Evolutionary conservation across 1,140 invertebrate genomes (phyloP).

Genomic region (Glomeris maerens): DNA sequence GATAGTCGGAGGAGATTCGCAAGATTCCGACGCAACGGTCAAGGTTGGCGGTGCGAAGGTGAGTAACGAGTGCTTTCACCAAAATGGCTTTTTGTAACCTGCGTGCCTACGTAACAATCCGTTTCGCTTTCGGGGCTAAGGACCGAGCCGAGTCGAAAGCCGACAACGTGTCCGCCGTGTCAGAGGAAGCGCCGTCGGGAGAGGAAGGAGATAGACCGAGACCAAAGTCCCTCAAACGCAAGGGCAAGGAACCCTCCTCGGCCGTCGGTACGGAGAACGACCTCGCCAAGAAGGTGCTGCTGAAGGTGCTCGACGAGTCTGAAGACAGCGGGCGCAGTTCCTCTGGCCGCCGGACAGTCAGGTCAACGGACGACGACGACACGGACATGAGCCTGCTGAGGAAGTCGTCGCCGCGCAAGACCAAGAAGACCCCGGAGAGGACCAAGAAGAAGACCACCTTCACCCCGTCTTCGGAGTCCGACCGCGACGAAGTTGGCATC

Average conservation of each 20-base stretch:
- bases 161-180: no score
- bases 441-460: background rate
- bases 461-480: background rate
- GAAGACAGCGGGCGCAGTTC: background rate
- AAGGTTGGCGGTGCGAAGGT: no score
- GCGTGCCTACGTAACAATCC: no score
- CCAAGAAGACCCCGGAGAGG: background rate
- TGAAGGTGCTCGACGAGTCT: background rate
- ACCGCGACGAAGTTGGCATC: background rate
- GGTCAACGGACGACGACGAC: background rate
- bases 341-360: background rate
- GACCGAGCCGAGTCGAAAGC: no score
- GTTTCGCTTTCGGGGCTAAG: no score
- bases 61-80: no score
- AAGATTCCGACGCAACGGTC: no score
- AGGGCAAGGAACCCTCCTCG: no score
- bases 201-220: no score
- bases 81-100: no score
- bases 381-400: background rate
- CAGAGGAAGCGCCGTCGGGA: no score
- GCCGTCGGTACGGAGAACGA: background rate
- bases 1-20: constrained; percentile 25
- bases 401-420: background rate
- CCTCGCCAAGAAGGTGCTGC: background rate
- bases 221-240: no score